Conservation (phyloP, 2,888 invertebrate genomes). For the Orchesella flavescens region DNA sequence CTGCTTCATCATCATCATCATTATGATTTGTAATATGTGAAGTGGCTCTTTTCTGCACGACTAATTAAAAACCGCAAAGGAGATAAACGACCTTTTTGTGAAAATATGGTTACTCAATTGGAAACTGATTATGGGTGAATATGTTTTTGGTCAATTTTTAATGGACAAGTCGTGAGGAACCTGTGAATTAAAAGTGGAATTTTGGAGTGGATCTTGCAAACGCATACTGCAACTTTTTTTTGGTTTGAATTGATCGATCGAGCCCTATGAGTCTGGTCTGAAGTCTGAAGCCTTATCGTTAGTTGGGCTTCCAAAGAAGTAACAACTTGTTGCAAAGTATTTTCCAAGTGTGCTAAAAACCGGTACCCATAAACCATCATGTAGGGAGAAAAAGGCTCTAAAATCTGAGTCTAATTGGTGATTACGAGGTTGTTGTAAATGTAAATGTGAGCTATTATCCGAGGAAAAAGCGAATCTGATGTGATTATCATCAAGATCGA, state of each 20-base stretch:
- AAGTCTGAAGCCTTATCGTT: not conserved
- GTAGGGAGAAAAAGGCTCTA: slow-evolving; percentile 14
- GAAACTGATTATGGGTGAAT: slow-evolving; percentile 32
- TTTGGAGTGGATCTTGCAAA: too few relatives aligned
- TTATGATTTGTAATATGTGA: slow-evolving; percentile 13
- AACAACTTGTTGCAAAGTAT: not conserved
- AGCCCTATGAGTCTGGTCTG: too few relatives aligned
- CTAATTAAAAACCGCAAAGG: slow-evolving; percentile 58
- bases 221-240: too few relatives aligned
- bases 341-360: slow-evolving; percentile 40
- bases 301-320: not conserved
- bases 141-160: slow-evolving; percentile 28
- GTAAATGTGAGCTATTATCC: slow-evolving; percentile 36
- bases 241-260: too few relatives aligned
- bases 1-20: slow-evolving; percentile 1
- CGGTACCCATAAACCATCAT: slow-evolving; percentile 58
- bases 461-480: not conserved
- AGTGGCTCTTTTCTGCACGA: slow-evolving; percentile 18
- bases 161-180: slow-evolving; percentile 60
- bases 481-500: too few relatives aligned
- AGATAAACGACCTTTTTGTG: slow-evolving; percentile 38
- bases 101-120: slow-evolving; percentile 17
- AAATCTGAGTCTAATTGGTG: slow-evolving; percentile 53
- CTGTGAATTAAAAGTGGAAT: slow-evolving; percentile 20
- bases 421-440: slow-evolving; percentile 43